phyloP scores from a whole-genome alignment of 2,797 vertebrate species.

The Scyliorhinus canicula region DNA sequence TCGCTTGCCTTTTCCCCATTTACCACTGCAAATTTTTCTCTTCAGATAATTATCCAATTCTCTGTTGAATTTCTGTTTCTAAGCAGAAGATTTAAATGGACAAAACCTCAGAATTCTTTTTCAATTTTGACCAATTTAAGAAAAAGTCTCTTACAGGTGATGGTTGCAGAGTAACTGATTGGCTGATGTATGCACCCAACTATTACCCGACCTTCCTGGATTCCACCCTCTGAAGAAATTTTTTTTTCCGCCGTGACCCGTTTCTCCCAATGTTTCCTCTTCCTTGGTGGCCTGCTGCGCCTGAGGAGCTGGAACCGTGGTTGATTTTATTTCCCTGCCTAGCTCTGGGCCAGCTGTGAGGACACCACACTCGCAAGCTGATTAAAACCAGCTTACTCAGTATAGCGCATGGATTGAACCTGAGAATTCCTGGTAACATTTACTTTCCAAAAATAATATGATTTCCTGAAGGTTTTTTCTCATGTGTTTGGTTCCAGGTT shows the following conservation, averaged over 20 bases:
- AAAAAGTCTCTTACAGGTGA: background rate
- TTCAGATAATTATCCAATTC: background rate
- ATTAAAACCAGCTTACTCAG: background rate
- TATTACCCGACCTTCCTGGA: background rate
- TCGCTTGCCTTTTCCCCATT: too few relatives aligned
- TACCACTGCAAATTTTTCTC: background rate
- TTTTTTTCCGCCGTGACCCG: background rate
- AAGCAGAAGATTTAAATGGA: background rate
- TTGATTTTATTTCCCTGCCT: background rate
- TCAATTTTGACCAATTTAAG: background rate
- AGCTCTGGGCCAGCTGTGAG: background rate
- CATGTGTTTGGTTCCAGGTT: background rate
- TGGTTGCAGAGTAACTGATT: background rate
- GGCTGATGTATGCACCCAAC: background rate
- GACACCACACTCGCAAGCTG: background rate
- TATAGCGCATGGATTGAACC: background rate
- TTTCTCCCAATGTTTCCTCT: background rate
- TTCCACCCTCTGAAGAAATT: background rate
- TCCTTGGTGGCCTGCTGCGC: background rate
- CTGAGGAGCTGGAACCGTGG: background rate
- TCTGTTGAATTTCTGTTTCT: background rate
- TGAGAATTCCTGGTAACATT: background rate
- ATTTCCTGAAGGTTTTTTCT: background rate
- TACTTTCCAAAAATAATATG: background rate
- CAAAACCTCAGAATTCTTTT: background rate